A percentile compares a stretch with the other conserved stretches of the same genome.
phyloP scores from a whole-genome alignment of 1,140 invertebrate genomes.

The Philotrypesis tridentata region DNA sequence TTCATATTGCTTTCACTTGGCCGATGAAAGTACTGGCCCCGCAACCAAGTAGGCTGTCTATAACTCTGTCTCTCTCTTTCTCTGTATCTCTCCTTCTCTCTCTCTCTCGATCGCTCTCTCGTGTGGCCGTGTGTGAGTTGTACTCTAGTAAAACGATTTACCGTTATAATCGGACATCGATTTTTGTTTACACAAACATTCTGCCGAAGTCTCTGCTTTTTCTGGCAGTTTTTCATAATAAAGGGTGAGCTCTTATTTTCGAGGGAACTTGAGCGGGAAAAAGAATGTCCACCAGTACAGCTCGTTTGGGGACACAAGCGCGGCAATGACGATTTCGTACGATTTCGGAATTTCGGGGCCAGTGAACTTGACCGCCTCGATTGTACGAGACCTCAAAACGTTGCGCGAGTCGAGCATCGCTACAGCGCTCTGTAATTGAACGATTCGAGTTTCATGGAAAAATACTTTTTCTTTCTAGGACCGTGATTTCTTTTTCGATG shows the following conservation, averaged over 20 bases:
- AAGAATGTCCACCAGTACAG: no score
- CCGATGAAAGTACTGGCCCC: constrained; percentile 73
- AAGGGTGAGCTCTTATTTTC: no score
- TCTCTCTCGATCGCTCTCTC: constrained; percentile 9
- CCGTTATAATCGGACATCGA: constrained; percentile 36
- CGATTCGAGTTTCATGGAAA: not conserved
- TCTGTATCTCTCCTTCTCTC: not conserved
- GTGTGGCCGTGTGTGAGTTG: not conserved
- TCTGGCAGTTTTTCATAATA: not conserved
- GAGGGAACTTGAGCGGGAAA: no score
- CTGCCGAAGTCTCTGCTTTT: constrained; percentile 46
- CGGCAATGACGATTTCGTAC: no score
- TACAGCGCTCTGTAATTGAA: constrained; percentile 12
- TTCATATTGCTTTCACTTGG: constrained; percentile 75
- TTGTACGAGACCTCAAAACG: not conserved
- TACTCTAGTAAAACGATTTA: not conserved
- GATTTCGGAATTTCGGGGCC: constrained; percentile 62
- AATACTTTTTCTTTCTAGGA: constrained; percentile 15
- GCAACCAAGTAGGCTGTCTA: constrained; percentile 49
- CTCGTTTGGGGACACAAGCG: no score
- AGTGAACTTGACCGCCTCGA: constrained; percentile 56
- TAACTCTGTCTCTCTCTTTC: not conserved
- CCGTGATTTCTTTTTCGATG: no score
- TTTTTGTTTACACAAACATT: constrained; percentile 47
- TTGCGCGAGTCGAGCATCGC: not conserved